Percentiles rank a stretch among this genome's conserved stretches.
Conservation (phyloP, 2,113 vertebrate genomes). For the Xiphorhynchus elegans region DNA sequence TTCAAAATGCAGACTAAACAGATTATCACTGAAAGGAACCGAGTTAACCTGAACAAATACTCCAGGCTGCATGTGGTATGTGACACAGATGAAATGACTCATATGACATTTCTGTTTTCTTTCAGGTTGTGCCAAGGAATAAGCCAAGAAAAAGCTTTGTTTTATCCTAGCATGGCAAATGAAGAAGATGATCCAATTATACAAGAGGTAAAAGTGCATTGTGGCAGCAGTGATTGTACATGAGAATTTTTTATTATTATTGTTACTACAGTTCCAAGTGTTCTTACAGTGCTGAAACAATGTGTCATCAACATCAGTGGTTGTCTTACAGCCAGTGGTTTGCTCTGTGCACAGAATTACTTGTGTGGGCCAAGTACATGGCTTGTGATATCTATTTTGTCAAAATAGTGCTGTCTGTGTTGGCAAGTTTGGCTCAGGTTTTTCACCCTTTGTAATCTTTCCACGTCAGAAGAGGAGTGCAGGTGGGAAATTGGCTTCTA, state of each 20-base stretch:
- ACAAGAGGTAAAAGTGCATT: slow-evolving; percentile 86
- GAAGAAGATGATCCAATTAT: slow-evolving; percentile 97
- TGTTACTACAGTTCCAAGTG: neutral
- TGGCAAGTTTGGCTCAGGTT: neutral
- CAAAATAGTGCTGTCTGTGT: neutral
- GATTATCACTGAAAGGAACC: neutral
- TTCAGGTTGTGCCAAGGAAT: slow-evolving; percentile 54
- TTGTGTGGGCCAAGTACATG: neutral
- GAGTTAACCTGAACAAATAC: neutral
- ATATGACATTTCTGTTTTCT: slow-evolving; percentile 11
- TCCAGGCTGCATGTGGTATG: neutral
- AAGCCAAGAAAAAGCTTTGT: slow-evolving; percentile 8
- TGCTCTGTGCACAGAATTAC: neutral
- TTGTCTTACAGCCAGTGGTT: neutral
- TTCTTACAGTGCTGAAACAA: neutral
- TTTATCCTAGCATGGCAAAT: slow-evolving; percentile 90
- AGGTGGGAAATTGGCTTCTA: neutral
- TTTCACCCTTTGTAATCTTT: neutral
- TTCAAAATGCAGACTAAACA: neutral
- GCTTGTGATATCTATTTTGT: neutral
- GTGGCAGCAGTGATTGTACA: neutral
- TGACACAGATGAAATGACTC: neutral
- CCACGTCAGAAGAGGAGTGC: neutral
- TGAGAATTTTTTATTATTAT: neutral
- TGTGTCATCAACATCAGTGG: neutral